Base-by-base conservation (phyloP, 2,113 vertebrate genomes). In the Xiphorhynchus elegans region DNA sequence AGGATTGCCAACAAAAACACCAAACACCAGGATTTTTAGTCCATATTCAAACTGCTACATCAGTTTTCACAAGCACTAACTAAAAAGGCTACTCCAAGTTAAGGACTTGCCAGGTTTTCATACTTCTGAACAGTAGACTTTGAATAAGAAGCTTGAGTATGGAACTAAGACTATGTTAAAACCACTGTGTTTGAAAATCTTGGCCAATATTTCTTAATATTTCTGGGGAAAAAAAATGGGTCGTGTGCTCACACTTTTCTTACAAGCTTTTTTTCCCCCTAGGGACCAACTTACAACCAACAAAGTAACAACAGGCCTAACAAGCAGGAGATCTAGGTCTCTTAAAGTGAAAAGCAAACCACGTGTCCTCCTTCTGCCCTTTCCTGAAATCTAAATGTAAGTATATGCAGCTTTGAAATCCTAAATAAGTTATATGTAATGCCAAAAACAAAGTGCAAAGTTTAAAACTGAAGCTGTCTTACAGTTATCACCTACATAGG, bases 301-400 rank as follows among this genome's bases (percentile, higher is more conserved):
- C 59, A 69, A 62, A 97, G 42, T 76, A 75, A 77, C 67, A 89
- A 39, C n/a, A 0, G 63, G 86, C 79, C 55, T 64, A 84, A 97
- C 24, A 85, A 52, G 83, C 63, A 67, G 68, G 79, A 95, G 92
- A 64, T 67, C 69, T 72, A 35, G 33, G 23, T 28, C 76, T 94
- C 83, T 77, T 55, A 77, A 87, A 79, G 87, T 66, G 89, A 92
- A 85, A 75, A 89, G 59, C 52, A 93, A 83, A 60, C 92, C 79
- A 74, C 26, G 52, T 78, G 73, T 86, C 95, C 72, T 2, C 20
- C 92, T 47, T 19, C 92, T 56, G 37, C 70, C 82, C 68, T 89
- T 87, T 72, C 20, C 58, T 1, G 40, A 92, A 94, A 92, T 88
- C 78, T 98, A 93, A 97, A 97, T 98, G 98, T 98, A 97, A 98